A percentile compares a stretch with the other conserved stretches of the same genome.
Conservation (phyloP, 2,888 invertebrate genomes). For the Neocrepidodera transversa region DNA sequence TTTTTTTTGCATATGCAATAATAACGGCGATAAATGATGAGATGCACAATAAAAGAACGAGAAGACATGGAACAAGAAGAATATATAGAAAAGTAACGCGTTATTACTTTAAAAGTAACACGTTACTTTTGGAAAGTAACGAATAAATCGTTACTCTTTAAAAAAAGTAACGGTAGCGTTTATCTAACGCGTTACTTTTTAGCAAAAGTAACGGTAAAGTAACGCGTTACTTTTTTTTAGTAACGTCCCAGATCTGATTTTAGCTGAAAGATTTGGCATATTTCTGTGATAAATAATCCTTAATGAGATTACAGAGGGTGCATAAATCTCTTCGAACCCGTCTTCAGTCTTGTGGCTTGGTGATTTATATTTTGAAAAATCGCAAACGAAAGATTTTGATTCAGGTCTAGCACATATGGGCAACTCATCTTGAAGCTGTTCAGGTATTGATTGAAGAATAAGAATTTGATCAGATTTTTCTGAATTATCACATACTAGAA, state of each 20-base stretch:
- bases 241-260: slow-evolving; percentile 29
- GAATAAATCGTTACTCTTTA: too few relatives aligned
- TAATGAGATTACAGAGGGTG: slow-evolving; percentile 45
- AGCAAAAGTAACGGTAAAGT: too few relatives aligned
- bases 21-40: too few relatives aligned
- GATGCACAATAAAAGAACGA: too few relatives aligned
- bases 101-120: too few relatives aligned
- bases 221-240: too few relatives aligned
- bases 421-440: slow-evolving; percentile 12
- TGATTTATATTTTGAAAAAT: slow-evolving; percentile 27
- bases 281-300: slow-evolving; percentile 47
- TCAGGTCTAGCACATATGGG: slow-evolving; percentile 25
- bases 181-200: too few relatives aligned
- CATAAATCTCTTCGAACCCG: slow-evolving; percentile 35
- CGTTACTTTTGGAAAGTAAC: too few relatives aligned
- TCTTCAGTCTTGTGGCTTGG: slow-evolving; percentile 31
- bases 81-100: too few relatives aligned
- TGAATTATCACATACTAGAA: slow-evolving; percentile 25
- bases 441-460: not conserved
- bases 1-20: too few relatives aligned
- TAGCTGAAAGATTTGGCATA: slow-evolving; percentile 33
- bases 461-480: not conserved
- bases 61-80: too few relatives aligned
- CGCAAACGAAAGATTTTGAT: slow-evolving; percentile 29
- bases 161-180: too few relatives aligned